These are phyloP conservation scores for Prorops nasuta DNA, from an alignment of 1,140 invertebrate genomes.

Conservation along the genomic window DNA sequence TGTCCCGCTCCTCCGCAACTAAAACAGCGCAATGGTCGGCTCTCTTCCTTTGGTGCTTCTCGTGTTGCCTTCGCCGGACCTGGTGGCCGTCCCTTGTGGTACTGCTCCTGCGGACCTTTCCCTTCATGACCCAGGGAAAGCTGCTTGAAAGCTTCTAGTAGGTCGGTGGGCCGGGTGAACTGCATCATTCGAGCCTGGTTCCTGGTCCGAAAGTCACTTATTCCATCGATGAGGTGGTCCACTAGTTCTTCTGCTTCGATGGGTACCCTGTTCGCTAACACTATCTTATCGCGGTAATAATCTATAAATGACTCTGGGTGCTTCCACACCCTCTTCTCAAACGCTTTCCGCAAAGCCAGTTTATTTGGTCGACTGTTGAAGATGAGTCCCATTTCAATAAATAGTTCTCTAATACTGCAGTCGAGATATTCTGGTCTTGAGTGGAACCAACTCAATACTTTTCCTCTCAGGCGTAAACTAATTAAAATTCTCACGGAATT, in stretches of 20 bases:
- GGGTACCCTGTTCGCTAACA: background rate
- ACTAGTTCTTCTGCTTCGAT: conserved; percentile 3
- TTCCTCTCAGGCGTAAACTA: conserved; percentile 1
- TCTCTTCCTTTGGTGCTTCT: background rate
- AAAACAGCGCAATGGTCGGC: background rate
- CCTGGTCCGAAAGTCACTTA: conserved; percentile 1
- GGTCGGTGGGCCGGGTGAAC: background rate
- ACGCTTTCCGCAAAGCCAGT: background rate
- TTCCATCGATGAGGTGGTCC: conserved; percentile 3
- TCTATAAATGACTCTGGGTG: background rate
- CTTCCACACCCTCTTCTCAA: background rate
- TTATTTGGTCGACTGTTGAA: background rate
- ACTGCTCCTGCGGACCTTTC: too few relatives aligned
- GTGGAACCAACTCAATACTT: conserved; percentile 6
- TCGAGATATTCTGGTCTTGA: conserved; percentile 4
- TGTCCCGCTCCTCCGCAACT: conserved; percentile 2
- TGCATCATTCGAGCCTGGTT: conserved; percentile 4
- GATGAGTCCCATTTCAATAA: background rate
- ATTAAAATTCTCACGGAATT: background rate
- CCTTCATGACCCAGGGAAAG: background rate
- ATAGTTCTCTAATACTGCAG: background rate
- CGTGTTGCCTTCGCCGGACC: background rate
- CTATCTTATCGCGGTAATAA: conserved; percentile 2
- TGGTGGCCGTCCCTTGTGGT: background rate
- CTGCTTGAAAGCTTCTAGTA: background rate